Evolutionary conservation across 1,140 invertebrate species (phyloP), one percentile per base, ranked within the genome.

Genomic region (Lepeophtheirus salmonis): DNA sequence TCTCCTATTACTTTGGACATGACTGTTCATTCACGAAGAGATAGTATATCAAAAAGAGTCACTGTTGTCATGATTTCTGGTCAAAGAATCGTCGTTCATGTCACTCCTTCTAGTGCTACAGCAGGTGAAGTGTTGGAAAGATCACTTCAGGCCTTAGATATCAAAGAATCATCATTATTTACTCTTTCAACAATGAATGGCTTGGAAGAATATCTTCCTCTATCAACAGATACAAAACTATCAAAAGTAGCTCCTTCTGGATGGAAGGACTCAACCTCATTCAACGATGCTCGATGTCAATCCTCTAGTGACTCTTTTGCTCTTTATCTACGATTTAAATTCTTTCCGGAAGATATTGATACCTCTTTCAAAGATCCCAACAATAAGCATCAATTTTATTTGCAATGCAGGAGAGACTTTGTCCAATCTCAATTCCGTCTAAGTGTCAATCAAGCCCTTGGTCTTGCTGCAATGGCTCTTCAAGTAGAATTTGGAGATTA

Each of bases 331-430:
- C 55, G 55, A 17, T 41, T 57, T 23, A 57, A 57, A 23, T 57
- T 24, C 21, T 24, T 57, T 14, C 55, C 55, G 2, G 55, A 57
- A 17, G 23, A 24, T 20, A 41, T 57, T 14, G 55, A 57, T 14
- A 23, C 55, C 16, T 4, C 12, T 16, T 57, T 57, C 55, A 57
- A 16, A 23, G 55, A 57, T 30, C 55, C 55, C 16, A 41, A 41
- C 22, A 57, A 57, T 23, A 57, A 26, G 55, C 55, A 57, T 21
- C 55, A 57, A 25, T 41, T 57, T 14, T 57, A 57, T 30, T 20
- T 57, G 14, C 55, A 57, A n/a, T 25, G 21, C 22, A 20, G 55
- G n/a, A 26, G 16, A 3, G 55, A 57, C 55, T 21, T 57, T 14
- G n/a, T 57, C 55, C 23, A 57, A n/a, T 21, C 23, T 2, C 22